These are phyloP conservation scores for Chymomyza amoena DNA, from an alignment of 2,888 invertebrate genomes.

Conservation along the genomic window DNA sequence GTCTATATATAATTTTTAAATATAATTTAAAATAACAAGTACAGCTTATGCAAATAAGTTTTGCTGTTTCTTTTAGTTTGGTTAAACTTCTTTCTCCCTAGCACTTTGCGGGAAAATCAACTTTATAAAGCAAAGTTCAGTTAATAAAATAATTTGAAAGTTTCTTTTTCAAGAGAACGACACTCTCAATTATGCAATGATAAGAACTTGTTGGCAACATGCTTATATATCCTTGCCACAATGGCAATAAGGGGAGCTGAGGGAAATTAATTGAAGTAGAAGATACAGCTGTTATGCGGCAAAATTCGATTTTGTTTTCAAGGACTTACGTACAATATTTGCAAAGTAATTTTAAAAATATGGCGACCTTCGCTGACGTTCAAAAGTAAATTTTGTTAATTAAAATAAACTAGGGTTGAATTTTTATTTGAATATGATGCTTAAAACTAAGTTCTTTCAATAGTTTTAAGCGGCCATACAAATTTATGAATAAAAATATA, in stretches of 20 bases:
- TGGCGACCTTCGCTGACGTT: not conserved
- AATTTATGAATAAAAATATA: constrained; percentile 20
- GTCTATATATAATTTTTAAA: too few species aligned
- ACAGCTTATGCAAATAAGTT: too few species aligned
- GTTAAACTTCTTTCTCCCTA: not conserved
- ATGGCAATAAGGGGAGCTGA: not conserved
- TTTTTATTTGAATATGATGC: not conserved
- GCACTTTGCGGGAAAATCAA: not conserved
- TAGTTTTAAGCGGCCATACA: not conserved
- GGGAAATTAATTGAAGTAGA: not conserved
- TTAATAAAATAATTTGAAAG: constrained; percentile 44
- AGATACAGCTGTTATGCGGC: constrained; percentile 22
- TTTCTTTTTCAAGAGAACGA: constrained; percentile 31
- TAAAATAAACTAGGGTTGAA: not conserved
- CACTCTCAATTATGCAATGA: constrained; percentile 36
- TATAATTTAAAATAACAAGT: too few species aligned
- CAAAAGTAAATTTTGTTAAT: not conserved
- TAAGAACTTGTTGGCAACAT: constrained; percentile 31
- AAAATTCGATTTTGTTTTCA: constrained; percentile 40
- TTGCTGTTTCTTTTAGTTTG: not conserved
- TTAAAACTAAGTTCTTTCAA: not conserved
- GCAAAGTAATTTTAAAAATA: not conserved
- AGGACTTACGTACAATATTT: constrained; percentile 14
- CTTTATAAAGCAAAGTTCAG: constrained; percentile 29
- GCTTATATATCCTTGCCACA: constrained; percentile 5